Evolutionary conservation across 2,797 vertebrate species (phyloP).

Genomic region (Tangara arthus): DNA sequence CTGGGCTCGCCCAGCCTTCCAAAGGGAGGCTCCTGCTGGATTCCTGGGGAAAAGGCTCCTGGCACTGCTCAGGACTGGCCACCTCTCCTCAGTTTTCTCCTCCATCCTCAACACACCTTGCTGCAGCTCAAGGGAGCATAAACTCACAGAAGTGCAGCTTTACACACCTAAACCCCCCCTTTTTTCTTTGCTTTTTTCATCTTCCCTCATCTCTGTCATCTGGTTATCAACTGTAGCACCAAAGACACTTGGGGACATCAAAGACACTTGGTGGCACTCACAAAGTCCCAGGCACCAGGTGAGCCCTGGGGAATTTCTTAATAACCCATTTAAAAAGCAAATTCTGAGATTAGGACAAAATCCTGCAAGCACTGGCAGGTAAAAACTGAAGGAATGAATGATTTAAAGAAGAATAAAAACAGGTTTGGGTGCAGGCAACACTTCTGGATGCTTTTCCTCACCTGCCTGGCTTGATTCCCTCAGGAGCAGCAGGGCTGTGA

Average conservation of each 20-base stretch:
- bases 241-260: background rate
- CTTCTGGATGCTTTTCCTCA: conserved; percentile 1
- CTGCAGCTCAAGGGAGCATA: background rate
- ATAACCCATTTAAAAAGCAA: background rate
- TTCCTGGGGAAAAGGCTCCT: background rate
- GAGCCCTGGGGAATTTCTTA: background rate
- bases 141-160: background rate
- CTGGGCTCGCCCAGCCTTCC: background rate
- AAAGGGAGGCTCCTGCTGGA: background rate
- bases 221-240: background rate
- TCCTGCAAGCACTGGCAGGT: background rate
- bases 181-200: background rate
- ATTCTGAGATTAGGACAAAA: background rate
- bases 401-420: background rate
- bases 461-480: conserved; percentile 42
- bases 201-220: background rate
- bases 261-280: background rate
- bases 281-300: background rate
- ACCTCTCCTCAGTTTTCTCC: background rate
- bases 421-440: background rate
- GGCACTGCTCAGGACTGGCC: background rate
- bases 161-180: background rate
- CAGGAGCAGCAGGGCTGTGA: background rate
- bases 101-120: fast-evolving
- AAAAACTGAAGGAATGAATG: background rate